phyloP scores from a whole-genome alignment of 2,113 vertebrate species.

The Paracanthobrama guichenoti region DNA sequence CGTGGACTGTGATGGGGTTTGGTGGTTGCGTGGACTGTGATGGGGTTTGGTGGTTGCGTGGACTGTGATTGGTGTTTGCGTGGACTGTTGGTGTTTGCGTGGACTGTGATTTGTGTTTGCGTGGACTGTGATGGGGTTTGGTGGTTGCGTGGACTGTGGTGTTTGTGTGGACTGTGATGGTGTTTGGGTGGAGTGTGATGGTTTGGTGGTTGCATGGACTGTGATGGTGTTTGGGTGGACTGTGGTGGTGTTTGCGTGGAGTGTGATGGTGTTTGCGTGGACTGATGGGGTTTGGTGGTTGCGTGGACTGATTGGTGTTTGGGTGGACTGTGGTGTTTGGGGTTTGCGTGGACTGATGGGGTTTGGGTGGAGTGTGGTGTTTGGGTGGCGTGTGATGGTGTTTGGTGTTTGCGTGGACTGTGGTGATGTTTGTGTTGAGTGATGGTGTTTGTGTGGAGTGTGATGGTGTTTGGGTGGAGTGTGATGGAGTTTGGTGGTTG shows the following conservation, averaged over 20 bases:
- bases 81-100: background rate
- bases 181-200: background rate
- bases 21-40: background rate
- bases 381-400: background rate
- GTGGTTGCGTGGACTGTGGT: background rate
- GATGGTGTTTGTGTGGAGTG: background rate
- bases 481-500: background rate
- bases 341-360: too few relatives aligned
- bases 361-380: background rate
- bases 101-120: background rate
- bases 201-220: background rate
- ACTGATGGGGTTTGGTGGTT: too few relatives aligned
- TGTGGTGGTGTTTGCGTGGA: too few relatives aligned
- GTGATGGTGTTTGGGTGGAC: background rate
- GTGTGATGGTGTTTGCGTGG: too few relatives aligned
- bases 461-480: too few relatives aligned
- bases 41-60: background rate
- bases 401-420: background rate
- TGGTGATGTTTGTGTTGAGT: too few relatives aligned
- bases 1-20: too few relatives aligned
- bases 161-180: background rate
- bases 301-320: background rate
- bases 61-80: background rate
- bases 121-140: background rate
- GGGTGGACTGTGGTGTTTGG: background rate